Evolutionary conservation across 1,140 invertebrate species (phyloP).

Genomic region (Phymastichus coffea): DNA sequence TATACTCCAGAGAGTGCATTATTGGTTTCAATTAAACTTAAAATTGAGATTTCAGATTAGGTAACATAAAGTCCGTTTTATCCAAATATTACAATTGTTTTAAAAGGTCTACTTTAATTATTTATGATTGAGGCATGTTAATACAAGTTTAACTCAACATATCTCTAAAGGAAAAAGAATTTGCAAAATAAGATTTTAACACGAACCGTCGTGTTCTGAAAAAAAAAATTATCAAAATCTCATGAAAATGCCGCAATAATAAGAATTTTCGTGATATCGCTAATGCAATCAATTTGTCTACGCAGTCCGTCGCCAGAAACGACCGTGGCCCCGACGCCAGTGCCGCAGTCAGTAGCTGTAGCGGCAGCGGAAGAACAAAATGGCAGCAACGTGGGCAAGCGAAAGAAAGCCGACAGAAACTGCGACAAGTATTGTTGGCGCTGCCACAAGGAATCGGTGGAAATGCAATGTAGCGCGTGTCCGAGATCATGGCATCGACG

Average conservation of each 20-base stretch:
- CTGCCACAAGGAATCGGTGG: conserved; percentile 71
- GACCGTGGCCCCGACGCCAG: no score
- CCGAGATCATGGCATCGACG: conserved; percentile 81
- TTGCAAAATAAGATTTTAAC: not conserved
- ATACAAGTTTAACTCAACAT: not conserved
- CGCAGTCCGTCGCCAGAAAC: no score
- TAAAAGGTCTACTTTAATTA: no score
- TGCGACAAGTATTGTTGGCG: conserved; percentile 86
- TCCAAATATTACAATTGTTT: no score
- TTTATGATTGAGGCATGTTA: no score
- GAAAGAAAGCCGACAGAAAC: conserved; percentile 4
- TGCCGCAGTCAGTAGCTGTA: no score
- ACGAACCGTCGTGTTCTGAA: no score
- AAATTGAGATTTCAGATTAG: no score
- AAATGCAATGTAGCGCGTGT: conserved; percentile 76
- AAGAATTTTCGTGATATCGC: not conserved
- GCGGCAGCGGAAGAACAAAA: conserved; percentile 16
- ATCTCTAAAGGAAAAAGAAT: not conserved
- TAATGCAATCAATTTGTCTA: no score
- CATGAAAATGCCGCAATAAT: not conserved
- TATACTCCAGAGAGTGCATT: no score
- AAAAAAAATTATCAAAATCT: not conserved
- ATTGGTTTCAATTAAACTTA: no score
- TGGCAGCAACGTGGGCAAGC: conserved; percentile 9
- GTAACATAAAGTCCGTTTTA: no score